Percentiles rank a stretch among this genome's conserved stretches.
These are phyloP conservation scores for Rhynchonycteris naso DNA, from an alignment of 2,797 vertebrate species.

Conservation along the genomic window DNA sequence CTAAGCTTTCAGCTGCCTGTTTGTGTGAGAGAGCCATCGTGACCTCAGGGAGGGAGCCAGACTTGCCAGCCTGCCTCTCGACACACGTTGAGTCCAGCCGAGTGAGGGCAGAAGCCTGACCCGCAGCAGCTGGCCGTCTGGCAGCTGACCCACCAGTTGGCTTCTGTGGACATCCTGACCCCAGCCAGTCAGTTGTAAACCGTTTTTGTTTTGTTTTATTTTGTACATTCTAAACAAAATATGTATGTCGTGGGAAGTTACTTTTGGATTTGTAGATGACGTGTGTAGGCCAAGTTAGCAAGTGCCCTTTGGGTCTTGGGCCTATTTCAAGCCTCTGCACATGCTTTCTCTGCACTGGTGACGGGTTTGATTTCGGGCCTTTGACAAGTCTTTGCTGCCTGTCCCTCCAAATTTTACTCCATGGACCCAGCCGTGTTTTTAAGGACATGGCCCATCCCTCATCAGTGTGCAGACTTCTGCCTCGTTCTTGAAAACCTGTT, in stretches of 20 bases:
- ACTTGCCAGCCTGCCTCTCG: constrained; percentile 31
- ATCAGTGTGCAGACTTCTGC: not conserved
- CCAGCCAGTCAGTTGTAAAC: no score
- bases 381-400: not conserved
- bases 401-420: not conserved
- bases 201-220: not conserved
- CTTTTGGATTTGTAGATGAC: accelerated
- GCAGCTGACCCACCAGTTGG: no score
- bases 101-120: not conserved
- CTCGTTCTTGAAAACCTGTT: not conserved
- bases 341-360: accelerated
- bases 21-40: constrained; percentile 84
- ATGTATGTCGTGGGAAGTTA: not conserved
- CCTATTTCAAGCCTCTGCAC: not conserved
- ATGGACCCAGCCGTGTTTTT: not conserved
- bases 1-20: constrained; percentile 89
- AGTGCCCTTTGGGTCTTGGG: not conserved
- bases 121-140: accelerated
- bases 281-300: not conserved
- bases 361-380: not conserved
- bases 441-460: not conserved
- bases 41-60: constrained; percentile 62
- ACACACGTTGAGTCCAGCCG: not conserved
- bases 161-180: no score
- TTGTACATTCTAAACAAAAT: not conserved